Base-by-base conservation (phyloP, 2,888 invertebrate species). In the Hirtodrosophila cameraria region DNA sequence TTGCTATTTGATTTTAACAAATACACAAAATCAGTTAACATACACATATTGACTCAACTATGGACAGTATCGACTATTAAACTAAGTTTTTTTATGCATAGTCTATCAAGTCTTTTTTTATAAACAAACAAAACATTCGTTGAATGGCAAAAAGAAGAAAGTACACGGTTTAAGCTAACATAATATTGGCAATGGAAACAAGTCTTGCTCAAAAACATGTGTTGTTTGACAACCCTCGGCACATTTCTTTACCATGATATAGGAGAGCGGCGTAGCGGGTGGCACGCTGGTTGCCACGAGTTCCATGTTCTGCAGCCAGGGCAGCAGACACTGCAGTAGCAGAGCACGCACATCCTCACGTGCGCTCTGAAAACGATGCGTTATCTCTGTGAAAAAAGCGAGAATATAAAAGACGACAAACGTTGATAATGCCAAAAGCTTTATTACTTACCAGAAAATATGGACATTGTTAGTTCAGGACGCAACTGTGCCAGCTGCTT, bases 301-400 rank as follows among this genome's bases (percentile, higher is more conserved):
- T 91, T 99, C 99, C 94, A 99, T 97, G 92, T 99, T 99, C 88
- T 98, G 96, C 54, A 99, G 93, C 99, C 99, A 99, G 9, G 99
- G 99, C 55, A 98, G 92, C 77, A 99, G 92, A 90, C 98, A 98
- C 88, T 97, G 97, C 50, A 99, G 92, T 72, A 99, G 92, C 66
- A 97, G 92, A 83, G 98, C 97, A 1, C 98, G 94, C 0, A 99
- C 97, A 90, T 98, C 96, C 3, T 97, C 96, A 33, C 97, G 93
- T 0, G 99, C 99, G 5, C 97, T 97, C 92, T 99, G 98, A 90
- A 99, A 96, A 63, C 99, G 94, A 90, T 97, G 96, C 6, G 99
- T 99, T 62, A 99, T 98, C 93, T 99, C 99, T 97, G 92, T 23
- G 25, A 33, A 12, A 23, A 25, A 3, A 13, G 31, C 11, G 35